A percentile compares a stretch with the other conserved stretches of the same genome.
Conservation (phyloP, 2,888 invertebrate species). For the Pollenia labialis region DNA sequence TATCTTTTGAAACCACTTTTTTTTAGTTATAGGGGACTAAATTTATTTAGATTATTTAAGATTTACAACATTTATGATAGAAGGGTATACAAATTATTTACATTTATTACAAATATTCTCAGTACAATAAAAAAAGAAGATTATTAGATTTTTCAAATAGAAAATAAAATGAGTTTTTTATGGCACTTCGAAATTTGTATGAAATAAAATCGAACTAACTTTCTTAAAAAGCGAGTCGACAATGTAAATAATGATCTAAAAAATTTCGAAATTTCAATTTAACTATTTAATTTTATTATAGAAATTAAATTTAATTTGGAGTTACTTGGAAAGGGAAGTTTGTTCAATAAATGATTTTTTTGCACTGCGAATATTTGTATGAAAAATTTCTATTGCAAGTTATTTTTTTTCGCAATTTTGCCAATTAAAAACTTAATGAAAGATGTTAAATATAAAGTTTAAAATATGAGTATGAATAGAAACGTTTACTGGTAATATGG, state of each 20-base stretch:
- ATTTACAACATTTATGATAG: slow-evolving; percentile 65
- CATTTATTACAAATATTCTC: slow-evolving; percentile 54
- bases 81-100: slow-evolving; percentile 42
- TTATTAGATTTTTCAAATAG: not conserved
- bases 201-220: no score
- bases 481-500: not conserved
- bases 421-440: slow-evolving; percentile 49
- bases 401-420: slow-evolving; percentile 35
- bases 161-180: not conserved
- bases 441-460: slow-evolving; percentile 28
- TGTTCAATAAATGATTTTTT: not conserved
- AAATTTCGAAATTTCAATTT: no score
- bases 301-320: no score
- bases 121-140: slow-evolving; percentile 16
- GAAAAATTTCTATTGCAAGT: slow-evolving; percentile 59
- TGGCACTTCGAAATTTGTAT: no score
- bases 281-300: no score
- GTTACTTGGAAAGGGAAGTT: no score
- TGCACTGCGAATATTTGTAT: slow-evolving; percentile 59
- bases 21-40: not conserved
- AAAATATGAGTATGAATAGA: slow-evolving; percentile 1
- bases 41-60: slow-evolving; percentile 19
- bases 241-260: no score
- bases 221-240: no score
- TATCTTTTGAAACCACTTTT: slow-evolving; percentile 45